These are phyloP conservation scores for Epistrophe eligans DNA, from an alignment of 2,888 invertebrate species.

Conservation along the genomic window DNA sequence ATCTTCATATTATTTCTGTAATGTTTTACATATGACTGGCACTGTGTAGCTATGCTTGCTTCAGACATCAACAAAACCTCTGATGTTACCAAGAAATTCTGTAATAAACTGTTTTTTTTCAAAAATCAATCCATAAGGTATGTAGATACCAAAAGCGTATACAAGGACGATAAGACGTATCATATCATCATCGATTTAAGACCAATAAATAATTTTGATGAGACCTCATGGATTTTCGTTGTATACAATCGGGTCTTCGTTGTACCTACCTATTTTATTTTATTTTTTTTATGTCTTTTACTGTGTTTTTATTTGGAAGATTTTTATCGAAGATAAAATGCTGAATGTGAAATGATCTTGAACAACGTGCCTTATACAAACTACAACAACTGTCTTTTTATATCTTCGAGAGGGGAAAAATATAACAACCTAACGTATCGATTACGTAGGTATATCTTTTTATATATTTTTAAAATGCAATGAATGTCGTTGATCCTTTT, in stretches of 20 bases:
- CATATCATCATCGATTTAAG: constrained; percentile 77
- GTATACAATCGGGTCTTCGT: constrained; percentile 32
- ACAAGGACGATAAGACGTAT: constrained; percentile 39
- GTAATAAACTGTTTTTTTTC: too few species aligned
- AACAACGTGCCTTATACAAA: constrained; percentile 1
- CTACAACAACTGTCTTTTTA: background rate
- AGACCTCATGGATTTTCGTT: constrained; percentile 74
- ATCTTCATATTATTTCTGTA: too few species aligned
- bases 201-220: constrained; percentile 78
- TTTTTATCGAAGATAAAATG: constrained; percentile 69
- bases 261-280: background rate
- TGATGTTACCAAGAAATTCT: too few species aligned
- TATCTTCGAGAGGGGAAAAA: constrained; percentile 1
- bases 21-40: too few species aligned
- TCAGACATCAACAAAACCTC: too few species aligned
- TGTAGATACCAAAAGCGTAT: too few species aligned
- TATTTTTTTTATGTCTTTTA: constrained; percentile 31
- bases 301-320: constrained; percentile 33
- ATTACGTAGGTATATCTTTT: constrained; percentile 61
- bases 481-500: constrained; percentile 75
- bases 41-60: too few species aligned
- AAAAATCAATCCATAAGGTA: too few species aligned
- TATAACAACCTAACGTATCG: constrained; percentile 63
- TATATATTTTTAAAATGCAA: constrained; percentile 58
- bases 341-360: constrained; percentile 61